Percentiles rank a stretch among this genome's conserved stretches.
These are phyloP conservation scores for Parauchenoglanis punctatus DNA, from an alignment of 2,797 vertebrate species.

Conservation along the genomic window DNA sequence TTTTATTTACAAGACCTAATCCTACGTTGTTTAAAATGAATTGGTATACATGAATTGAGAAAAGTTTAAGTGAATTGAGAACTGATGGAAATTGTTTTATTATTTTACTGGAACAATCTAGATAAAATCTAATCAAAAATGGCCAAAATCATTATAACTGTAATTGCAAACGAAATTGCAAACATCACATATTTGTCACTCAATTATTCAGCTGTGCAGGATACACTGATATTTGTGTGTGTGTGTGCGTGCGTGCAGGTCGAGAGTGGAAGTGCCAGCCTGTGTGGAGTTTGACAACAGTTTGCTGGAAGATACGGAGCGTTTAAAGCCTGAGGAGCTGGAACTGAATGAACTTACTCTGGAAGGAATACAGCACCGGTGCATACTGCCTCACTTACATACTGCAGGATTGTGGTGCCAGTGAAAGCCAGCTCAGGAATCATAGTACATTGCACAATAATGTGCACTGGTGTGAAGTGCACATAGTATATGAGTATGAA, in stretches of 20 bases:
- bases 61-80: background rate
- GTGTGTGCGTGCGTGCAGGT: slow-evolving; percentile 59
- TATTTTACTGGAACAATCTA: background rate
- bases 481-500: background rate
- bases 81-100: background rate
- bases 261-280: slow-evolving; percentile 75
- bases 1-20: background rate
- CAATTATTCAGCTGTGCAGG: background rate
- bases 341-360: slow-evolving; percentile 90
- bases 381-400: slow-evolving; percentile 62
- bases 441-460: background rate
- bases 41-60: background rate
- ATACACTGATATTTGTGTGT: slow-evolving; percentile 23
- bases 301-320: slow-evolving; percentile 83
- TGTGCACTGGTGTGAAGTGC: background rate
- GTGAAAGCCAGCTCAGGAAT: background rate
- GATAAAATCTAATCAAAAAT: background rate
- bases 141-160: background rate
- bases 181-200: background rate
- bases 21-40: background rate
- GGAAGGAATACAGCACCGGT: slow-evolving; percentile 91
- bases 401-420: background rate
- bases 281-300: slow-evolving; percentile 83
- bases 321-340: slow-evolving; percentile 78
- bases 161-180: background rate